Evolutionary conservation across 2,113 vertebrate species (phyloP), one percentile per base, ranked within the genome.

Genomic region (Coturnix japonica): DNA sequence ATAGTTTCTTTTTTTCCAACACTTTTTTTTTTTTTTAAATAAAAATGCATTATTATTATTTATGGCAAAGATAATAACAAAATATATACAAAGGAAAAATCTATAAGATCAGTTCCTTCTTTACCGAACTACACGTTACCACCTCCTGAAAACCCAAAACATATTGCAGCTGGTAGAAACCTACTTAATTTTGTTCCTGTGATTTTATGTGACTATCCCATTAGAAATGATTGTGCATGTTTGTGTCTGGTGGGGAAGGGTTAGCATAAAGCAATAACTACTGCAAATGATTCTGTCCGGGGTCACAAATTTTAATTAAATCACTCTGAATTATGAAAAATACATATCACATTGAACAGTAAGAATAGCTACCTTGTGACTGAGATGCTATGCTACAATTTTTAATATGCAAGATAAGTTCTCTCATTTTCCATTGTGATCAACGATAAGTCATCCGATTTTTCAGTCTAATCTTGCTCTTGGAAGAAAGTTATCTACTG

Each of bases 21-120:
- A 13, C 8, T 16, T 61, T 37, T 53, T 26, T 51, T 51, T 51
- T 65, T 2, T 87, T 60, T 25, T 57, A 85, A 92, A 92, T 87
- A 93, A 97, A 97, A 96, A 91, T 80, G 30, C 9, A 64, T 91
- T 87, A 94, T 41, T 94, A 85, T 90, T 96, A 82, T 94, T 94
- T 94, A 87, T 83, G 49, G 41, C 90, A 86, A 95, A 94, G 90
- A 94, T 95, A 95, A 93, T 81, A 91, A 95, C 91, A 90, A 93
- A 83, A 94, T 94, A 94, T 88, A 91, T 2, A 56, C 81, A 69
- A 95, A 94, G 87, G 93, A 96, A 96, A 96, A 90, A 25, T 89
- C 89, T 97, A 93, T 77, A 75, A 39, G 77, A 96, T 66, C 72
- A 87, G 4, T 59, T 65, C 37, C 15, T 47, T 89, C 63, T 79